Percentiles rank a stretch among this genome's conserved stretches.
These are phyloP conservation scores for Arrhopalites spinosus DNA, from an alignment of 2,888 invertebrate genomes.

Conservation along the genomic window DNA sequence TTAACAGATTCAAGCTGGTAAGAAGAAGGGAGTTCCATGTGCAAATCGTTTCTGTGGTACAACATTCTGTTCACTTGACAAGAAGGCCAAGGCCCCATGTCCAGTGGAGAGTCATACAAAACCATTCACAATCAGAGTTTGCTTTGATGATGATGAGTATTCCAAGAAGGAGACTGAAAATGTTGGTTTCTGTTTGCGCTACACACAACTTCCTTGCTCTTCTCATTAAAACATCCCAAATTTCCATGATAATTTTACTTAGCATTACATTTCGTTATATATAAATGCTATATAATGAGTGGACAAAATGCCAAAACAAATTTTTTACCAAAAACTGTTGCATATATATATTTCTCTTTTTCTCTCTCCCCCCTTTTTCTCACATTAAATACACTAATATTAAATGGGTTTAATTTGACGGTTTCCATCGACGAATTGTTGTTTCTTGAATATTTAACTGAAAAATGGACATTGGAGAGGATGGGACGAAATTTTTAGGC, in stretches of 20 bases:
- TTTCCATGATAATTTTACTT: neutral
- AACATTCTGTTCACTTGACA: conserved; percentile 55
- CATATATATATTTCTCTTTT: neutral
- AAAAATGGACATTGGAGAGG: conserved; percentile 49
- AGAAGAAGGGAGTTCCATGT: conserved; percentile 56
- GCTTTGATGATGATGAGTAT: conserved; percentile 56
- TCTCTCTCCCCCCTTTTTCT: neutral
- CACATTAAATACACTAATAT: neutral
- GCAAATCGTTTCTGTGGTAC: conserved; percentile 56
- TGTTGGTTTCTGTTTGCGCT: conserved; percentile 55
- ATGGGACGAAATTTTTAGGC: conserved; percentile 44
- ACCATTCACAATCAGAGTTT: conserved; percentile 55
- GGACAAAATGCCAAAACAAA: neutral
- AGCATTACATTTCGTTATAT: neutral
- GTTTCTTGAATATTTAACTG: conserved; percentile 47
- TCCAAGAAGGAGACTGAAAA: conserved; percentile 56
- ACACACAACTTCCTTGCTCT: conserved; percentile 56
- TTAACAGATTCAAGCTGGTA: conserved; percentile 55
- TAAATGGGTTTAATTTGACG: neutral
- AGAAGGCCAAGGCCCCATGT: conserved; percentile 55
- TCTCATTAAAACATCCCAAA: conserved; percentile 43
- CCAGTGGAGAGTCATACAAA: conserved; percentile 56
- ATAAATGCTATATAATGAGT: neutral
- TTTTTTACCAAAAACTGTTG: conserved; percentile 13
- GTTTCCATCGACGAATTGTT: conserved; percentile 45